Conservation (phyloP, 2,797 vertebrate species). For the Trichosurus vulpecula region DNA sequence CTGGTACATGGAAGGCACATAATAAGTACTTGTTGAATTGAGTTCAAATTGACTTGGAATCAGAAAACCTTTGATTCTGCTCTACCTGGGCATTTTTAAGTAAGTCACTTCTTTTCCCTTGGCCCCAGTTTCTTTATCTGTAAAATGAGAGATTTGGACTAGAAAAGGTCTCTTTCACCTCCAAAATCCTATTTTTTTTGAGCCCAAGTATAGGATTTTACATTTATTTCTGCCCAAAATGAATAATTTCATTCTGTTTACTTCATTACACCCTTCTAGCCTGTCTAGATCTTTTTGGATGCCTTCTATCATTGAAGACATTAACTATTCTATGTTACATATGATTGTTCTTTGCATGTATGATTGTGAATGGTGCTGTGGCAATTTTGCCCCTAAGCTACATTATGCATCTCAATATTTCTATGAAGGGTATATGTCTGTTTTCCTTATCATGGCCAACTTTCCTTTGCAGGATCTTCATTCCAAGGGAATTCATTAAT, state of each 20-base stretch:
- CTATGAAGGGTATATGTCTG: background rate
- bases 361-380: background rate
- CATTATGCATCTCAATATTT: background rate
- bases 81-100: background rate
- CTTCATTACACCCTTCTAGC: background rate
- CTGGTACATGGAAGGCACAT: background rate
- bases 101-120: background rate
- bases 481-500: constrained; percentile 6
- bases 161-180: background rate
- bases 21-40: background rate
- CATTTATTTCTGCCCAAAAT: background rate
- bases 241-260: background rate
- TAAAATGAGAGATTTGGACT: background rate
- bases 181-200: background rate
- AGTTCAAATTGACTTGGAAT: background rate
- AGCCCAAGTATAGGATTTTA: background rate
- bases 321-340: background rate
- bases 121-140: background rate
- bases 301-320: background rate
- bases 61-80: background rate
- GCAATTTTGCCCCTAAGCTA: background rate
- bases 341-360: background rate
- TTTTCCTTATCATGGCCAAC: background rate
- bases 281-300: background rate
- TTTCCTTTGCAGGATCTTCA: constrained; percentile 19